A percentile compares a stretch with the other conserved stretches of the same genome.
phyloP scores from a whole-genome alignment of 2,888 invertebrate genomes.

The Oligia fasciuncula region DNA sequence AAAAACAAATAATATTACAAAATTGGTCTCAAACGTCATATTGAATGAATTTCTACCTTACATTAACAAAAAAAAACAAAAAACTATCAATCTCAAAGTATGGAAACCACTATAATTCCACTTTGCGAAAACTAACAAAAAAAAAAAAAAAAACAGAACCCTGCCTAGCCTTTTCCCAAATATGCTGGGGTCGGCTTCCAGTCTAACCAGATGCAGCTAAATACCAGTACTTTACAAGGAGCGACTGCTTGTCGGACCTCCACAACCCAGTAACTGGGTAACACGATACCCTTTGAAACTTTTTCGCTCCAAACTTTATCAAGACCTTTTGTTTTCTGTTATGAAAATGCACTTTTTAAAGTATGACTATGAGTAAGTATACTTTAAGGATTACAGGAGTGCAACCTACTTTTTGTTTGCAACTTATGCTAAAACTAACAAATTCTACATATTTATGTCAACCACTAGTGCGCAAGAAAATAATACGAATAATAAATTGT shows the following conservation, averaged over 20 bases:
- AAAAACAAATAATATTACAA: too few relatives aligned
- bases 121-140: not conserved
- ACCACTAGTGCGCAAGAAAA: constrained; percentile 74
- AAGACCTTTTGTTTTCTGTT: too few relatives aligned
- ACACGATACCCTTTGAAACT: not conserved
- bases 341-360: too few relatives aligned
- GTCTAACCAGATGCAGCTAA: not conserved
- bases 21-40: not conserved
- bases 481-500: not conserved
- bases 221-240: not conserved
- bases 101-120: not conserved
- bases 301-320: too few relatives aligned
- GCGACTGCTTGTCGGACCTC: not conserved
- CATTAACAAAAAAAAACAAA: not conserved
- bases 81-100: too few relatives aligned
- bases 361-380: too few relatives aligned
- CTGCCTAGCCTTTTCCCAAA: not conserved
- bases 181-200: not conserved
- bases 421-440: not conserved
- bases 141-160: not conserved
- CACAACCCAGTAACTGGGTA: not conserved
- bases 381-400: too few relatives aligned
- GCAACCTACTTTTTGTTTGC: too few relatives aligned
- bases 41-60: accelerated
- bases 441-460: constrained; percentile 64